Evolutionary conservation across 1,140 invertebrate genomes (phyloP).

Genomic region (Orussus abietinus): DNA sequence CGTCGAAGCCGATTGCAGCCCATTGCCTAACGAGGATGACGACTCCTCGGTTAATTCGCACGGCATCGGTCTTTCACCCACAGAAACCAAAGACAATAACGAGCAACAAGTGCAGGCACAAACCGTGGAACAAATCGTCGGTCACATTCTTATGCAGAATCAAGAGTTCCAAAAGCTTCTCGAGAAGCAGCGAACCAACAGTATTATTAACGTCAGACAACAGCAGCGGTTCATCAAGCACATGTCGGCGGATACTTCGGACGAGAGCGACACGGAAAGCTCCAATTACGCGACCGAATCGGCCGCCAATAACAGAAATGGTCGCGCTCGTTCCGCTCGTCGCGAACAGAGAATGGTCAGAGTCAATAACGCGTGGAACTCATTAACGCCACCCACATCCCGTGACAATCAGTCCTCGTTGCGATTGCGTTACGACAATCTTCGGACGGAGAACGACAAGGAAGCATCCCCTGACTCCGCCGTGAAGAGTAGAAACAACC

Average conservation of each 20-base stretch:
- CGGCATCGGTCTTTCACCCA: conserved; percentile 9
- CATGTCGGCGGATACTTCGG: conserved; percentile 38
- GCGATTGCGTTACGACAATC: conserved; percentile 39
- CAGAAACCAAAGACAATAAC: conserved; percentile 32
- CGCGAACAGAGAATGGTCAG: conserved; percentile 31
- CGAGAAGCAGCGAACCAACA: conserved; percentile 63
- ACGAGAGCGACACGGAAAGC: conserved; percentile 46
- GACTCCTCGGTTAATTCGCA: neutral
- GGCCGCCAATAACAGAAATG: conserved; percentile 12
- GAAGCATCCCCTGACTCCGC: conserved; percentile 2
- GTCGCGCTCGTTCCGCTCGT: conserved; percentile 14
- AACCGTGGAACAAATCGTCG: conserved; percentile 75
- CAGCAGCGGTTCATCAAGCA: conserved; percentile 53
- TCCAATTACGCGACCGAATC: conserved; percentile 47
- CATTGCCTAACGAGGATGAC: conserved; percentile 1
- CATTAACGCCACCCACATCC: conserved; percentile 21
- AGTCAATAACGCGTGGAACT: conserved; percentile 41
- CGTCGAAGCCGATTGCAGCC: neutral
- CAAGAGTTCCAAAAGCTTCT: conserved; percentile 76
- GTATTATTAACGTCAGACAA: conserved; percentile 53
- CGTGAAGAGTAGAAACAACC: conserved; percentile 8
- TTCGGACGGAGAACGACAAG: conserved; percentile 22
- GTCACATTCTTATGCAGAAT: conserved; percentile 78
- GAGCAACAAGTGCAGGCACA: conserved; percentile 38
- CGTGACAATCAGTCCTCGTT: conserved; percentile 28